These are phyloP conservation scores for Mionectes olivaceus DNA, from an alignment of 2,797 vertebrate species.

Conservation along the genomic window DNA sequence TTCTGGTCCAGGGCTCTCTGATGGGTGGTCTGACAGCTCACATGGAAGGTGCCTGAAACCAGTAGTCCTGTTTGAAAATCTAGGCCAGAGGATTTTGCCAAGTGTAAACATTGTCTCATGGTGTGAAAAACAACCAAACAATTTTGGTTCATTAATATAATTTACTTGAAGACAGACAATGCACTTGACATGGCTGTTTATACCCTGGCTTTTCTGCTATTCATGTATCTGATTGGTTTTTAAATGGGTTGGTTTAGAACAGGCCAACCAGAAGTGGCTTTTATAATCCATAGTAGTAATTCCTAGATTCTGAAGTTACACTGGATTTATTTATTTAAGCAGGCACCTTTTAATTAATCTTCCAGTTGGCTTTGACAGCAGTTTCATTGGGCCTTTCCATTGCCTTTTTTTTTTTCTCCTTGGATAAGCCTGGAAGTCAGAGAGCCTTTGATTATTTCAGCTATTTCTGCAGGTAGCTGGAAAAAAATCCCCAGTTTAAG, in stretches of 20 bases:
- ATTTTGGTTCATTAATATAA: slow-evolving; percentile 41
- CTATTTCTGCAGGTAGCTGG: background rate
- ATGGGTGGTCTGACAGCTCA: background rate
- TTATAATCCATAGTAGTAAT: slow-evolving; percentile 18
- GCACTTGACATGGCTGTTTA: background rate
- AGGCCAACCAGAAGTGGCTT: background rate
- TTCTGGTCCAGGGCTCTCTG: background rate
- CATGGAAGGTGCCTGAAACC: background rate
- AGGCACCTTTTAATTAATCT: slow-evolving; percentile 11
- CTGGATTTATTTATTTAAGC: slow-evolving; percentile 25
- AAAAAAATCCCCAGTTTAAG: accelerated
- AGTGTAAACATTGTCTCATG: slow-evolving; percentile 28
- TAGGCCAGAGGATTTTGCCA: slow-evolving; percentile 8
- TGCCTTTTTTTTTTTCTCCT: background rate
- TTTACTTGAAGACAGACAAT: slow-evolving; percentile 35
- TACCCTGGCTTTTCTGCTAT: slow-evolving; percentile 1
- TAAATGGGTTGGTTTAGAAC: slow-evolving; percentile 21
- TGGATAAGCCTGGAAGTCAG: background rate
- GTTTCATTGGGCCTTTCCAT: background rate
- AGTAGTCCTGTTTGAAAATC: background rate
- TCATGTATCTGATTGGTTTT: background rate
- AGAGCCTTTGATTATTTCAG: background rate
- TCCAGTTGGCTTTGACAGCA: background rate
- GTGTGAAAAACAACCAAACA: slow-evolving; percentile 43
- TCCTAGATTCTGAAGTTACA: background rate